phyloP scores from a whole-genome alignment of 1,140 invertebrate species.

The Dreissena polymorpha region DNA sequence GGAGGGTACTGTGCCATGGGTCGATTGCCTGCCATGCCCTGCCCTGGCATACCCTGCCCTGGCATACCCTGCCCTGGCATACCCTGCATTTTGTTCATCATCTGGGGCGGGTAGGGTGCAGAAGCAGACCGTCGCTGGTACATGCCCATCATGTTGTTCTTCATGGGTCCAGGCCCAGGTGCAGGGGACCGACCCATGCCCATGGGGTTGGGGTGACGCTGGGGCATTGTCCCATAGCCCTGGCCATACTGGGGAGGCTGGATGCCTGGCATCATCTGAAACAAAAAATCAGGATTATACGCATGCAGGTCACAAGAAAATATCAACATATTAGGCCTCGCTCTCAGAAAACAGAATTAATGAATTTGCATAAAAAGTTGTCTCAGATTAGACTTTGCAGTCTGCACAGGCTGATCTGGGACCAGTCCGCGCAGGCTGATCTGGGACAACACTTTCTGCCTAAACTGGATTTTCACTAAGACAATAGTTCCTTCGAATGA shows the following conservation, averaged over 20 bases:
- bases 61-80: no score
- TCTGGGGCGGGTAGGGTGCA: conserved; percentile 73
- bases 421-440: no score
- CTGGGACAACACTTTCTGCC: no score
- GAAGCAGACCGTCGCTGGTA: conserved; percentile 66
- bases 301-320: not conserved
- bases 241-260: conserved; percentile 65
- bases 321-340: not conserved
- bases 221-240: conserved; percentile 65
- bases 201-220: conserved; percentile 67
- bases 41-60: no score
- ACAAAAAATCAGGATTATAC: no score
- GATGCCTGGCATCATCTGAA: conserved; percentile 49
- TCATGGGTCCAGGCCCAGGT: conserved; percentile 80
- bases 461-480: no score
- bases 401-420: no score
- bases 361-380: no score
- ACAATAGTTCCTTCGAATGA: no score
- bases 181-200: conserved; percentile 71
- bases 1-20: conserved; percentile 68
- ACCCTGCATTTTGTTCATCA: conserved; percentile 66
- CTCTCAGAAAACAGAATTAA: no score
- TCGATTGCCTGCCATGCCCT: conserved; percentile 65
- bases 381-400: no score
- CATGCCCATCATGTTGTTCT: conserved; percentile 69